phyloP scores from a whole-genome alignment of 2,797 vertebrate species.

The Hypotaenidia okinawae region DNA sequence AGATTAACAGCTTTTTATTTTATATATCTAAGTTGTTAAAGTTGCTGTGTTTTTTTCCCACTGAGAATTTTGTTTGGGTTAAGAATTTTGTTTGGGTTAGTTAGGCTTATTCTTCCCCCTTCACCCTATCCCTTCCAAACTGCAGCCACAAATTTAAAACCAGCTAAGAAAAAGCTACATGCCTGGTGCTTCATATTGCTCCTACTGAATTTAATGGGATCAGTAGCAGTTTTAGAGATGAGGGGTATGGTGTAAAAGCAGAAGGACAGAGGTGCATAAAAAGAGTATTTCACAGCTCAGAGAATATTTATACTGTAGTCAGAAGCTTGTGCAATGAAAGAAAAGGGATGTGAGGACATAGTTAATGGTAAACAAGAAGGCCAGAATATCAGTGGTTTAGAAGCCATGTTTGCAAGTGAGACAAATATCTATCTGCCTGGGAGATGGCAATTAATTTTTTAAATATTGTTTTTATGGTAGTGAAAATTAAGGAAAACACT shows the following conservation, averaged over 20 bases:
- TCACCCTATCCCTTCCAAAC: neutral
- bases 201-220: neutral
- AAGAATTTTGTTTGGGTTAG: neutral
- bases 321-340: neutral
- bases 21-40: neutral
- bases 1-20: neutral
- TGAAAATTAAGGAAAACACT: neutral
- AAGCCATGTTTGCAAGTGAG: neutral
- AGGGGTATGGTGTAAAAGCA: neutral
- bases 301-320: neutral
- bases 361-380: neutral
- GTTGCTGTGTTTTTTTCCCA: neutral
- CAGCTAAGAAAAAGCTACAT: neutral
- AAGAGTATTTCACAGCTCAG: neutral
- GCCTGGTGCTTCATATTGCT: neutral
- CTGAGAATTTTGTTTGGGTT: neutral
- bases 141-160: neutral
- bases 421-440: neutral
- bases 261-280: neutral
- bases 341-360: neutral
- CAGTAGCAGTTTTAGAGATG: neutral
- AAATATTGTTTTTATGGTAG: neutral
- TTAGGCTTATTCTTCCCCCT: neutral
- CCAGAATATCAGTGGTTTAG: neutral
- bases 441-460: neutral